A percentile compares a stretch with the other conserved stretches of the same genome.
These are phyloP conservation scores for Hydrozoanthus gracilis DNA, from an alignment of 92 coral and sea anemone species.

Conservation along the genomic window DNA sequence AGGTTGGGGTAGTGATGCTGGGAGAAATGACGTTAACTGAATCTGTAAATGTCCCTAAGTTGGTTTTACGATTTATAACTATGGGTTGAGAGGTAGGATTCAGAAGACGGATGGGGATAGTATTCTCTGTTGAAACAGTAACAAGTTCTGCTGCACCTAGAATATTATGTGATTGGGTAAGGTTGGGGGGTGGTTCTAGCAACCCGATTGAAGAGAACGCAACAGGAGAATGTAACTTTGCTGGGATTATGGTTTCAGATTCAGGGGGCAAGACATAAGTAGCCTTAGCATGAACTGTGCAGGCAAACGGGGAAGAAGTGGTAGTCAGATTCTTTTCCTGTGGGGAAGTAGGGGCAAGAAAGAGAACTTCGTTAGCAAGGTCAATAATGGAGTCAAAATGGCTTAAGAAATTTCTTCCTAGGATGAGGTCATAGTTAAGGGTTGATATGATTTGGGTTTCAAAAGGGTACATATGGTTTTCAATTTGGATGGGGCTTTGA, in stretches of 20 bases:
- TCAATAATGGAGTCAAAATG: conserved; percentile 7
- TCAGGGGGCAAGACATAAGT: conserved; percentile 12
- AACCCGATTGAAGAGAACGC: neutral
- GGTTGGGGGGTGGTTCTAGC: neutral
- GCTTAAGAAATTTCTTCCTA: conserved; percentile 33
- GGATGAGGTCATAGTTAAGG: conserved; percentile 27
- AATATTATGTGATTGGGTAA: neutral
- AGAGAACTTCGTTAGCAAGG: neutral
- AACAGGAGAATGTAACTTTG: neutral
- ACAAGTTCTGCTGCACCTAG: neutral
- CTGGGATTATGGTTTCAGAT: neutral
- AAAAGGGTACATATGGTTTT: conserved; percentile 20
- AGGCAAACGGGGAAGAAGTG: neutral
- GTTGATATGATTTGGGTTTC: neutral
- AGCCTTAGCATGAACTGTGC: neutral
- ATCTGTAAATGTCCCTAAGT: neutral
- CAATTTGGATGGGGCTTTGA: neutral
- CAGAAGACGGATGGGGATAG: neutral
- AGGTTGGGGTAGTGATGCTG: neutral
- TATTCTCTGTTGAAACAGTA: neutral
- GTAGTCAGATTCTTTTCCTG: no score
- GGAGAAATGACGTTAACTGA: neutral
- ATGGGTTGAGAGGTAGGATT: neutral
- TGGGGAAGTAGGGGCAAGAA: neutral
- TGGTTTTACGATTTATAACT: neutral